phyloP scores from a whole-genome alignment of 2,888 invertebrate species.

The Iselma pallidipennis region DNA sequence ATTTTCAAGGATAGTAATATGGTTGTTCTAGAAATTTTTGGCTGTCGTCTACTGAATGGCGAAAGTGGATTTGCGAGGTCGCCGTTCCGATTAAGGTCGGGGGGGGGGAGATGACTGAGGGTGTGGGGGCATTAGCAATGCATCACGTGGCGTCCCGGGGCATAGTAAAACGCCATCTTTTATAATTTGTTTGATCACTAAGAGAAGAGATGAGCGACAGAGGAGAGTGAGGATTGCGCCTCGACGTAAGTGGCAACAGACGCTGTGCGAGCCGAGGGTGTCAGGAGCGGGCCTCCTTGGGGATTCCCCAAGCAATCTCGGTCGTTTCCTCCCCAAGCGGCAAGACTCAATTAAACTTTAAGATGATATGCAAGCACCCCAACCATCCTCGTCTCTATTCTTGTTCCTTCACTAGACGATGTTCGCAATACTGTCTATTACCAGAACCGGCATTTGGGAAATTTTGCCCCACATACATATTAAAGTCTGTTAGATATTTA shows the following conservation, averaged over 20 bases:
- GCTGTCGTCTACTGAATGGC: neutral
- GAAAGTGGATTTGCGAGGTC: neutral
- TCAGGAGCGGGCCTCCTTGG: conserved; percentile 56
- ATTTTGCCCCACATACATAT: conserved; percentile 9
- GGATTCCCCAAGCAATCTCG: conserved; percentile 55
- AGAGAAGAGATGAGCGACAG: conserved; percentile 38
- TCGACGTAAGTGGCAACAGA: conserved; percentile 46
- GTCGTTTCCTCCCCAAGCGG: conserved; percentile 57
- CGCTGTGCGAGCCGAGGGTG: conserved; percentile 51
- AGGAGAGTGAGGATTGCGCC: conserved; percentile 38
- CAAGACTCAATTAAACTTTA: conserved; percentile 74
- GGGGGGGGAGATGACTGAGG: neutral
- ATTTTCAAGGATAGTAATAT: neutral
- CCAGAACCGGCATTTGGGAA: conserved; percentile 38
- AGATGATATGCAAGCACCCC: conserved; percentile 64
- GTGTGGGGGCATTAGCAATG: conserved; percentile 33
- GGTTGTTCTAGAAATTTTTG: neutral
- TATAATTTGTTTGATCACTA: conserved; percentile 57
- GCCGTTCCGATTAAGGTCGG: neutral
- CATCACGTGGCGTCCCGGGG: conserved; percentile 33
- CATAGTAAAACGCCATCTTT: conserved; percentile 47
- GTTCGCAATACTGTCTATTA: conserved; percentile 34
- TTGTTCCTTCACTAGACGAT: conserved; percentile 24
- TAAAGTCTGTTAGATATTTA: neutral
- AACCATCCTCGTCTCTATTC: conserved; percentile 34